These are phyloP conservation scores for Cossypha niveicapilla DNA, from an alignment of 2,797 vertebrate genomes.

Conservation along the genomic window DNA sequence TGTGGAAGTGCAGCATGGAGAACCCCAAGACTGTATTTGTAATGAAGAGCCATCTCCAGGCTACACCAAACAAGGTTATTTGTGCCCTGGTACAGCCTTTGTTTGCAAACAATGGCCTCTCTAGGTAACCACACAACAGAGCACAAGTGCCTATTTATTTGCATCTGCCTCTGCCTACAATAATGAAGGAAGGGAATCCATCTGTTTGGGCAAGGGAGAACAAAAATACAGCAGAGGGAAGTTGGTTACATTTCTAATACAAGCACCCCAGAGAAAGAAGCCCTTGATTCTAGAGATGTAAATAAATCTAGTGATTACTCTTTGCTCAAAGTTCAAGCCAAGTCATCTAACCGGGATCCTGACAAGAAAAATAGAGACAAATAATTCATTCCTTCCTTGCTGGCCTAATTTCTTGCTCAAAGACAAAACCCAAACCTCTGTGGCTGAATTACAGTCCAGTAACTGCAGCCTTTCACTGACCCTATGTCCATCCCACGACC, in stretches of 20 bases:
- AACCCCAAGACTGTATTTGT: not conserved
- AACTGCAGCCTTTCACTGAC: not conserved
- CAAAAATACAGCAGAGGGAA: not conserved
- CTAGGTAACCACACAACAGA: slow-evolving; percentile 39
- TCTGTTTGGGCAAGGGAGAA: not conserved
- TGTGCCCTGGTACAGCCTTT: not conserved
- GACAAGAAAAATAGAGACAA: not conserved
- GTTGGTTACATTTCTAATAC: not conserved
- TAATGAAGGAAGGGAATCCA: not conserved
- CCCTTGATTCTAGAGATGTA: not conserved
- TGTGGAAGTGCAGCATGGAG: not conserved
- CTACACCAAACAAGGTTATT: not conserved
- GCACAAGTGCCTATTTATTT: slow-evolving; percentile 7
- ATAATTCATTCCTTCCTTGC: not conserved
- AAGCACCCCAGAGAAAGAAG: not conserved
- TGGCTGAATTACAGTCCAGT: not conserved
- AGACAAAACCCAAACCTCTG: not conserved
- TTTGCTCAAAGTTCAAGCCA: not conserved
- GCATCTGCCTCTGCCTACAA: not conserved
- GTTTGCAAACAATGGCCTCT: slow-evolving; percentile 28
- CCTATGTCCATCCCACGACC: not conserved
- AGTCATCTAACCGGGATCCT: not conserved
- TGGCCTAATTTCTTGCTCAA: not conserved
- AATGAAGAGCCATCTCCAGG: not conserved
- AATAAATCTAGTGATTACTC: not conserved